Evolutionary conservation across 1,140 invertebrate genomes (phyloP).

Genomic region (Sycophila sp.): DNA sequence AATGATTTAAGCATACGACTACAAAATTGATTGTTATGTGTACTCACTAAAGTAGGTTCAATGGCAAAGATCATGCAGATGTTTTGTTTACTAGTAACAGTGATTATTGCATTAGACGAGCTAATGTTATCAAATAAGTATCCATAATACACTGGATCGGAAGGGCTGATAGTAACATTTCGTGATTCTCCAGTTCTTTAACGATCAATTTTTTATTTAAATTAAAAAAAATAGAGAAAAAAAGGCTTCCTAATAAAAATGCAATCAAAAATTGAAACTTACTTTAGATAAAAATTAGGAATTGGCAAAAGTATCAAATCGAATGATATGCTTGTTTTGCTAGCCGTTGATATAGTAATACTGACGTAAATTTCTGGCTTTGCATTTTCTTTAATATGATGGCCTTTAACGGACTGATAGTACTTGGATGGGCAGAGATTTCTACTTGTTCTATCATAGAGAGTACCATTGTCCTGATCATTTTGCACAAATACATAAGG

Average conservation of each 20-base stretch:
- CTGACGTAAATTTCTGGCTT: slow-evolving; percentile 59
- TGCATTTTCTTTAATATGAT: slow-evolving; percentile 32
- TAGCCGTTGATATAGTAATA: slow-evolving; percentile 67
- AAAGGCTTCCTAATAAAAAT: too few species aligned
- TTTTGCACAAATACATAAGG: slow-evolving; percentile 63
- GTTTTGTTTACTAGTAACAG: slow-evolving; percentile 63
- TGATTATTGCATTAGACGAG: slow-evolving; percentile 64
- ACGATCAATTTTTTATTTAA: neutral
- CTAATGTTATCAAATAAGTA: slow-evolving; percentile 61
- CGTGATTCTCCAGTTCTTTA: slow-evolving; percentile 33
- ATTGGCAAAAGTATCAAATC: slow-evolving; percentile 57
- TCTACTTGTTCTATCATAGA: slow-evolving; percentile 62
- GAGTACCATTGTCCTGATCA: slow-evolving; percentile 35
- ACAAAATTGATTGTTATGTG: neutral
- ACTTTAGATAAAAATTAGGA: slow-evolving; percentile 62
- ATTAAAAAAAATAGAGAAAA: neutral
- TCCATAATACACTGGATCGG: slow-evolving; percentile 66
- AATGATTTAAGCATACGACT: slow-evolving; percentile 8
- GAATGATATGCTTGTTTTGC: slow-evolving; percentile 56
- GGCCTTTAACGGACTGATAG: too few species aligned
- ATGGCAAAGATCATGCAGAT: slow-evolving; percentile 70
- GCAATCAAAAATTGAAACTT: too few species aligned
- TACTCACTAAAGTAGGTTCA: slow-evolving; percentile 67
- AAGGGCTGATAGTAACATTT: slow-evolving; percentile 41
- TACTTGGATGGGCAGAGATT: slow-evolving; percentile 67